phyloP scores from a whole-genome alignment of 2,888 invertebrate species.

The Acleris literana region DNA sequence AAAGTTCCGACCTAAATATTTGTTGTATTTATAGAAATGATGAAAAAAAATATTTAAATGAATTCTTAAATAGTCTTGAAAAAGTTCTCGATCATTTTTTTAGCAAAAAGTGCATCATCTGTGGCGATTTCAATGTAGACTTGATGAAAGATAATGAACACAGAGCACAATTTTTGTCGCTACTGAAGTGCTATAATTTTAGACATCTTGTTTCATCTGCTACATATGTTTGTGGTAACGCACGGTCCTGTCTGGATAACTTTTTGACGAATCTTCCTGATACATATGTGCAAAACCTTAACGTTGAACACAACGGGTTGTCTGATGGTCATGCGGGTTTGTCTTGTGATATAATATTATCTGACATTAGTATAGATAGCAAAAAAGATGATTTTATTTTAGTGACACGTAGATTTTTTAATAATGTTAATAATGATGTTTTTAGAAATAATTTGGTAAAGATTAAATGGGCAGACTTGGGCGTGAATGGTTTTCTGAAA shows the following conservation, averaged over 20 bases:
- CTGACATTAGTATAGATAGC: background rate
- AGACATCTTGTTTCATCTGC: background rate
- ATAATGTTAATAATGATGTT: background rate
- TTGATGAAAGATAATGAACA: background rate
- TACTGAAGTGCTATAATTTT: conserved; percentile 3
- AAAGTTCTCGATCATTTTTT: conserved; percentile 7
- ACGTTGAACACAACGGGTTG: conserved; percentile 11
- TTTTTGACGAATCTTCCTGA: conserved; percentile 10
- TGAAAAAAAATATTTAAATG: background rate
- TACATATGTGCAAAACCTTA: background rate
- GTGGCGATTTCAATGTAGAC: conserved; percentile 10
- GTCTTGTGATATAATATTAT: background rate
- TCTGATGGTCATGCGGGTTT: conserved; percentile 13
- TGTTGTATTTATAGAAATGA: conserved; percentile 9
- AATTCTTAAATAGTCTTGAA: background rate
- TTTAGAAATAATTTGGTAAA: background rate
- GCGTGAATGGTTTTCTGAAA: background rate
- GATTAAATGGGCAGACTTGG: background rate
- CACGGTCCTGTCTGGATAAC: conserved; percentile 12
- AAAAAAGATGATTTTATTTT: background rate
- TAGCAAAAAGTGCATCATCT: conserved; percentile 5
- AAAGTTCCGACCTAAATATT: background rate
- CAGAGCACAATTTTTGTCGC: background rate
- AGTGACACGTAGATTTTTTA: background rate
- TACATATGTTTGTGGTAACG: background rate